Conservation (phyloP, 2,888 invertebrate genomes). For the Tachystola acroxantha region DNA sequence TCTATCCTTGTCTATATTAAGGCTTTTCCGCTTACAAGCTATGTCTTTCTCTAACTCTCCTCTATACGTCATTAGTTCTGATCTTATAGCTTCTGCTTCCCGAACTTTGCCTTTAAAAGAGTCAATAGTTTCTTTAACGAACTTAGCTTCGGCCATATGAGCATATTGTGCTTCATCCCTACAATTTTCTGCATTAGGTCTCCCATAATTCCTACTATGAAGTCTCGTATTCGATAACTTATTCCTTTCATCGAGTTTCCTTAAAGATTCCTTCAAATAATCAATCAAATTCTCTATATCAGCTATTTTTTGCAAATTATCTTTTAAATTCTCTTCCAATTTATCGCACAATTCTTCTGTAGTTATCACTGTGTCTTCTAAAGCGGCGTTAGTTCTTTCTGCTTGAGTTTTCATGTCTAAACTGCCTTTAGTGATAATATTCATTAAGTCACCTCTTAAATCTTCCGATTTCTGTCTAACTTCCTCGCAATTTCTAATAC, state of each 20-base stretch:
- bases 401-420: conserved; percentile 91
- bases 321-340: conserved; percentile 83
- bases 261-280: conserved; percentile 81
- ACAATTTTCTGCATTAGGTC: conserved; percentile 91
- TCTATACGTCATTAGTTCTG: conserved; percentile 79
- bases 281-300: conserved; percentile 87
- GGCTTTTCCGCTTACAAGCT: conserved; percentile 82
- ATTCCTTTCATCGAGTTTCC: conserved; percentile 84
- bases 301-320: conserved; percentile 85
- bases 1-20: conserved; percentile 82
- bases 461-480: conserved; percentile 84
- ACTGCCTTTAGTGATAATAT: conserved; percentile 86
- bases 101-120: conserved; percentile 79
- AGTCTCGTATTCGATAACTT: conserved; percentile 92
- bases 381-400: conserved; percentile 86
- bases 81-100: conserved; percentile 76
- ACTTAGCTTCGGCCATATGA: conserved; percentile 85
- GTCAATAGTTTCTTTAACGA: conserved; percentile 57
- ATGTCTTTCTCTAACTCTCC: conserved; percentile 84
- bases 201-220: conserved; percentile 80
- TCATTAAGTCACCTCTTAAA: conserved; percentile 82
- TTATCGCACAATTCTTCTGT: conserved; percentile 84
- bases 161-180: conserved; percentile 88
- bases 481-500: conserved; percentile 85
- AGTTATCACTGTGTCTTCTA: conserved; percentile 84